A percentile compares a stretch with the other conserved stretches of the same genome.
These are phyloP conservation scores for Aphis craccivora DNA, from an alignment of 1,140 invertebrate genomes.

Conservation along the genomic window DNA sequence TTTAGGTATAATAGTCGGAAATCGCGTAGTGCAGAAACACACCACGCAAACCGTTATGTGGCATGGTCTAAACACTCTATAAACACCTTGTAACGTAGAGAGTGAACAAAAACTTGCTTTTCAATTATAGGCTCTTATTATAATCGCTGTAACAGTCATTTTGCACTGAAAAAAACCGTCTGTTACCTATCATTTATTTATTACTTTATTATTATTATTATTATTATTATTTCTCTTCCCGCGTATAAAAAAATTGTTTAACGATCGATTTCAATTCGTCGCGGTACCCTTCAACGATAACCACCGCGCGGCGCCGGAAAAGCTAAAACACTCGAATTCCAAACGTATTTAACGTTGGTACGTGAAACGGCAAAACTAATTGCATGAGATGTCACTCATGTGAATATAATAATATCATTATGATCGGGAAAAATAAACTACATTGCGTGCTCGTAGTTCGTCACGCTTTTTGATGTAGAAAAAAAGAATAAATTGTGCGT, in stretches of 20 bases:
- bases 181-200: background rate
- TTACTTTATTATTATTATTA: background rate
- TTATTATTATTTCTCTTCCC: background rate
- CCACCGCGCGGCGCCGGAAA: background rate
- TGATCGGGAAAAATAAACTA: background rate
- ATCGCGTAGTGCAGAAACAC: background rate
- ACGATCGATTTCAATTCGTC: background rate
- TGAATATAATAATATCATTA: constrained; percentile 2
- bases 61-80: background rate
- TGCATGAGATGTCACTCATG: background rate
- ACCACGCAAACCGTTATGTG: background rate
- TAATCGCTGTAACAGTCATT: too few species aligned
- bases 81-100: background rate
- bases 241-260: background rate
- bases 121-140: background rate
- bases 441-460: background rate
- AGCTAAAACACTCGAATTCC: background rate
- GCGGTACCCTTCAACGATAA: background rate
- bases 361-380: background rate
- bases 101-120: background rate
- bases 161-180: background rate
- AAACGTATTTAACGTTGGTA: background rate
- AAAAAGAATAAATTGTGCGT: background rate
- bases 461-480: background rate
- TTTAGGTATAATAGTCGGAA: background rate